These are phyloP conservation scores for Troglohyphantes excavatus DNA, from an alignment of 2,888 invertebrate genomes.

Conservation along the genomic window DNA sequence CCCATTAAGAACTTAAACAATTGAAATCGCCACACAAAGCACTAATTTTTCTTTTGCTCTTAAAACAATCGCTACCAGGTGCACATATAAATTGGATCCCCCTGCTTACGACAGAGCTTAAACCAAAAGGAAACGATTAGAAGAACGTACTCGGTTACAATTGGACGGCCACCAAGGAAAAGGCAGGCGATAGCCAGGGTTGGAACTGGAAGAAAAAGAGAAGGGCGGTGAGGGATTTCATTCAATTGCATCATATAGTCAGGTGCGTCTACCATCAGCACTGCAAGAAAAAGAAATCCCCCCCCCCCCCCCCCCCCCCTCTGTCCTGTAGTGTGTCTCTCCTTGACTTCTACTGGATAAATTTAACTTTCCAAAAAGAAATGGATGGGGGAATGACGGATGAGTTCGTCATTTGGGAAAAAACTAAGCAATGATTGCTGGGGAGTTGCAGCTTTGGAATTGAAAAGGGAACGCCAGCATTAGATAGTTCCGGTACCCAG, in stretches of 20 bases:
- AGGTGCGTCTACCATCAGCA: conserved; percentile 26
- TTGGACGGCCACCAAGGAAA: neutral
- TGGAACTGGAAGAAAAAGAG: neutral
- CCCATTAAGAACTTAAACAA: neutral
- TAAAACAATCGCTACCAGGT: neutral
- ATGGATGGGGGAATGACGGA: neutral
- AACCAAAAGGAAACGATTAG: conserved; percentile 2
- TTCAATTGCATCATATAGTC: conserved; percentile 57
- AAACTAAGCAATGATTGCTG: neutral
- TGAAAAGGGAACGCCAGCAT: too few relatives aligned
- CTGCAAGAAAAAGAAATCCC: conserved; percentile 18
- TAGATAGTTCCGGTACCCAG: too few relatives aligned
- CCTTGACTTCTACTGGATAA: conserved; percentile 33
- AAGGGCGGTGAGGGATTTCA: conserved; percentile 28
- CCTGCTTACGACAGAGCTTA: neutral
- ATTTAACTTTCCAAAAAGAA: conserved; percentile 23
- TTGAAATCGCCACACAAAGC: neutral
- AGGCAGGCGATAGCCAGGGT: neutral
- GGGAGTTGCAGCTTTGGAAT: too few relatives aligned
- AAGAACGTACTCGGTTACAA: neutral
- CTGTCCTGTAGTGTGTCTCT: conserved; percentile 27
- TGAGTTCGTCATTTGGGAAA: neutral
- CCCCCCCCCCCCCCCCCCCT: too few relatives aligned
- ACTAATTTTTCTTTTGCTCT: neutral
- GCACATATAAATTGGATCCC: neutral